phyloP scores from a whole-genome alignment of 2,888 invertebrate species.

The Bruchidius siliquastri region DNA sequence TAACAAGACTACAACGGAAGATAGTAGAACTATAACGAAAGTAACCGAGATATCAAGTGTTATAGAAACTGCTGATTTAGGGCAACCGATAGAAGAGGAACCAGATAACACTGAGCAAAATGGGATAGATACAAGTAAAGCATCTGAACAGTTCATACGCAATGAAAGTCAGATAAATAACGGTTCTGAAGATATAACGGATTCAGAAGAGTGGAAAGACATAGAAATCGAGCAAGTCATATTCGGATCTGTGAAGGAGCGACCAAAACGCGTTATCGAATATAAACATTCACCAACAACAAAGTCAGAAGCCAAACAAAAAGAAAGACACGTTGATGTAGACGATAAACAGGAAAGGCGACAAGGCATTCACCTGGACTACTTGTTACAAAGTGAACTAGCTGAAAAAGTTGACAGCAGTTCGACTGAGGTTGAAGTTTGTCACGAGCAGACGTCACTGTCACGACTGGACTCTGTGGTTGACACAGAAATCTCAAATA shows the following conservation, averaged over 20 bases:
- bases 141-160: constrained; percentile 2
- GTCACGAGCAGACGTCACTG: constrained; percentile 26
- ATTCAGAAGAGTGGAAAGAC: constrained; percentile 16
- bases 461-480: constrained; percentile 40
- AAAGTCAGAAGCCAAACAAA: constrained; percentile 18
- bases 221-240: constrained; percentile 53
- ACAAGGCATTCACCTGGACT: constrained; percentile 32
- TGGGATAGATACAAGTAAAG: neutral
- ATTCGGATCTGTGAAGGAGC: constrained; percentile 60
- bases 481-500: constrained; percentile 43
- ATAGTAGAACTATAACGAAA: neutral
- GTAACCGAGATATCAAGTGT: neutral
- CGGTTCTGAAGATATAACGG: constrained; percentile 5
- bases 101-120: constrained; percentile 9
- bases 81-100: no score
- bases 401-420: constrained; percentile 19
- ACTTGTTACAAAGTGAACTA: constrained; percentile 22
- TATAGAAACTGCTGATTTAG: constrained; percentile 6
- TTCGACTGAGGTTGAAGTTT: constrained; percentile 4
- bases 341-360: constrained; percentile 40
- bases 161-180: constrained; percentile 1
- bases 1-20: neutral
- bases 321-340: constrained; percentile 30
- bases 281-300: constrained; percentile 14
- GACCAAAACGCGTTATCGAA: constrained; percentile 37